These are phyloP conservation scores for Prolemur simus DNA, from an alignment of 2,113 vertebrate species.

Conservation along the genomic window DNA sequence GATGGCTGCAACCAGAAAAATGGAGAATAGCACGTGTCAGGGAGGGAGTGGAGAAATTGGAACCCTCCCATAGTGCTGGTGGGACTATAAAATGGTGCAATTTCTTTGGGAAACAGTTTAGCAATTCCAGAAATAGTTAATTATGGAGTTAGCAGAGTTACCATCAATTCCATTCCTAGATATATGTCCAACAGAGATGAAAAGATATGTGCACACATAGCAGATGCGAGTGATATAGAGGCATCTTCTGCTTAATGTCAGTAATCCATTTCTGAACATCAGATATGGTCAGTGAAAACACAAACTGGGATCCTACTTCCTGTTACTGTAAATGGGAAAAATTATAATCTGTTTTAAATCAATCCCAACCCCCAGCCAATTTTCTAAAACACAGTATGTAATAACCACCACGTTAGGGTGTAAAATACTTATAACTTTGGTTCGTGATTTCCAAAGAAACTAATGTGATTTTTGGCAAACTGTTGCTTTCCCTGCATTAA, in stretches of 20 bases:
- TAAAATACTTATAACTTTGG: too few relatives aligned
- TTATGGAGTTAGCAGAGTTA: background rate
- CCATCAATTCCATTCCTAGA: background rate
- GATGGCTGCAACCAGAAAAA: background rate
- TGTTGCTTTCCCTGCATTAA: background rate
- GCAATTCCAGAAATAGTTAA: too few relatives aligned
- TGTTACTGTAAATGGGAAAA: background rate
- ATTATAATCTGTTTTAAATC: too few relatives aligned
- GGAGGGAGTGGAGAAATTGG: background rate
- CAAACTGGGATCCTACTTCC: background rate
- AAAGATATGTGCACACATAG: background rate
- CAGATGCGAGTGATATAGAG: background rate
- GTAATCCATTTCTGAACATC: background rate
- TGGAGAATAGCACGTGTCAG: background rate
- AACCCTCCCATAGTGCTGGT: background rate
- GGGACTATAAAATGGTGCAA: background rate
- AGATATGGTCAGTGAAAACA: background rate
- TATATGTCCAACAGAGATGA: background rate
- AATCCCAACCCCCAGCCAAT: too few relatives aligned
- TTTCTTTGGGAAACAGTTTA: background rate
- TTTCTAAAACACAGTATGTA: background rate
- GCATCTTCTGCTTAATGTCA: background rate
- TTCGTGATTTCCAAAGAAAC: background rate
- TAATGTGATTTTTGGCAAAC: too few relatives aligned
- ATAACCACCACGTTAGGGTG: too few relatives aligned